Percentiles rank a stretch among this genome's conserved stretches.
Conservation (phyloP, 2,888 invertebrate genomes). For the Podabrus alpinus region DNA sequence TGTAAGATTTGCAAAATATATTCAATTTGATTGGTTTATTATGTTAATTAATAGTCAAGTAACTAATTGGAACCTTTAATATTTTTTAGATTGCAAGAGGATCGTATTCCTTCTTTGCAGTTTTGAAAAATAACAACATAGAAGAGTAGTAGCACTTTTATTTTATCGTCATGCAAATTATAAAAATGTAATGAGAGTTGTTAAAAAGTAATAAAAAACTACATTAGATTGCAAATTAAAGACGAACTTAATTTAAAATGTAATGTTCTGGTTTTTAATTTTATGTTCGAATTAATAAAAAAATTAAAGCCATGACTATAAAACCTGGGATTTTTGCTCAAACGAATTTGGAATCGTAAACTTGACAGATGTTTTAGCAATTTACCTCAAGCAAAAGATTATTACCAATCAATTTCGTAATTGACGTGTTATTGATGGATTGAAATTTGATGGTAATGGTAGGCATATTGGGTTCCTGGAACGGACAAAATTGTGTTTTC, state of each 20-base stretch:
- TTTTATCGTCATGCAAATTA: background rate
- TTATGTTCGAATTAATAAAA: background rate
- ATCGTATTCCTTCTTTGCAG: conserved; percentile 26
- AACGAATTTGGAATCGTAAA: background rate
- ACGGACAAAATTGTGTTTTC: background rate
- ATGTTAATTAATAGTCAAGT: background rate
- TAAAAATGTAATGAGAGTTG: background rate
- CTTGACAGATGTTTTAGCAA: background rate
- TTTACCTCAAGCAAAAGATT: background rate
- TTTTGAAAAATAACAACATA: conserved; percentile 20
- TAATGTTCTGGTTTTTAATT: background rate
- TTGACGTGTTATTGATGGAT: background rate
- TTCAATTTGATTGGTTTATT: background rate
- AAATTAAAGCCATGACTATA: background rate
- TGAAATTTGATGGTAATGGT: background rate
- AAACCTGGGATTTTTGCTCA: background rate
- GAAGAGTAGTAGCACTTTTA: background rate
- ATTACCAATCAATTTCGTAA: background rate
- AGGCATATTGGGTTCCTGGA: background rate
- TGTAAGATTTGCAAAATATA: conserved; percentile 28
- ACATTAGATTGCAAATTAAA: background rate
- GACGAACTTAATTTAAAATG: background rate
- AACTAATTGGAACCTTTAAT: background rate
- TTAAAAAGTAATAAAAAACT: background rate
- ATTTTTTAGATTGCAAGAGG: conserved; percentile 26